Evolutionary conservation across 2,797 vertebrate species (phyloP).

Genomic region (Epinephelus awoara): DNA sequence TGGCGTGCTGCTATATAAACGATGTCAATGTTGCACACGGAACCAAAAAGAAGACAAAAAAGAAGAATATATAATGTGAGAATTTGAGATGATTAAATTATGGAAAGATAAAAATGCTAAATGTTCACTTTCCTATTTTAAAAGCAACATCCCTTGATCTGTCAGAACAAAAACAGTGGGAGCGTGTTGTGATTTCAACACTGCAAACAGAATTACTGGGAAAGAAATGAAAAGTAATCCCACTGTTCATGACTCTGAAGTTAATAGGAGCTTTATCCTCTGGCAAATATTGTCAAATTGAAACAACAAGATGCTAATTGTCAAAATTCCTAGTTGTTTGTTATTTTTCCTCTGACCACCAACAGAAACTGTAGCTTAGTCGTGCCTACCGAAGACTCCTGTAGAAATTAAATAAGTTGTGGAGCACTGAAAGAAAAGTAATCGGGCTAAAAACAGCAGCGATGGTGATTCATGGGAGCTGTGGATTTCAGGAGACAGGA

Average conservation of each 20-base stretch:
- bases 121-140: constrained; percentile 13
- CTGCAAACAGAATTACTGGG: constrained; percentile 28
- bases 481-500: constrained; percentile 43
- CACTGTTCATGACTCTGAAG: not conserved
- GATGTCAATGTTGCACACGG: too few species aligned
- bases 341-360: constrained; percentile 8
- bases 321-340: not conserved
- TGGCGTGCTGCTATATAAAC: too few species aligned
- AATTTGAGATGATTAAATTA: too few species aligned
- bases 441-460: constrained; percentile 40
- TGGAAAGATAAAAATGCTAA: not conserved
- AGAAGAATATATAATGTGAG: too few species aligned
- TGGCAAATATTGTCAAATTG: constrained; percentile 19
- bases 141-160: constrained; percentile 1
- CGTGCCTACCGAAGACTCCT: not conserved
- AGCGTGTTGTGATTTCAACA: not conserved
- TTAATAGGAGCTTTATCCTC: constrained; percentile 15
- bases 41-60: too few species aligned
- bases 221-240: constrained; percentile 16
- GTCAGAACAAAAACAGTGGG: not conserved
- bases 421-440: constrained; percentile 31
- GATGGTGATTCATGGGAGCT: constrained; percentile 53
- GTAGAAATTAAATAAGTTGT: constrained; percentile 27
- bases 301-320: constrained; percentile 11
- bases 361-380: not conserved